phyloP scores from a whole-genome alignment of 1,140 invertebrate species.

The Drosophila equinoxialis region DNA sequence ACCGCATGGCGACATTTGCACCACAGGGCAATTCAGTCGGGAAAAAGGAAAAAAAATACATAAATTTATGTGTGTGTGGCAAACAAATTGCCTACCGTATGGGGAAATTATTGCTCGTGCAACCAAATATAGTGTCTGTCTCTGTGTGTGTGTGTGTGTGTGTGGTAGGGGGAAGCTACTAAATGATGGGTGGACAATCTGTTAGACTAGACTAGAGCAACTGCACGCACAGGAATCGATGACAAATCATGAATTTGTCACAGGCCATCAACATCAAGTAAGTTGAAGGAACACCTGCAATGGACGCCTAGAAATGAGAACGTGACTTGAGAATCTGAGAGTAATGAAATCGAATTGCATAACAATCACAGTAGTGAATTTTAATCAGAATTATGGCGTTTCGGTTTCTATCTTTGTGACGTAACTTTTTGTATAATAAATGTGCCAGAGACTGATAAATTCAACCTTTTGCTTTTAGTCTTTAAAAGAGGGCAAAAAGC shows the following conservation, averaged over 20 bases:
- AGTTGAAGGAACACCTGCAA: conserved; percentile 18
- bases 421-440: background rate
- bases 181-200: background rate
- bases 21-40: conserved; percentile 33
- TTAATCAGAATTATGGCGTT: background rate
- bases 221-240: conserved; percentile 55
- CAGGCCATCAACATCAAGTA: conserved; percentile 27
- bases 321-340: conserved; percentile 8
- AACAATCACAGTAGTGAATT: background rate
- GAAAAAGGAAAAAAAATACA: conserved; percentile 42
- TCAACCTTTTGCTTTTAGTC: no score
- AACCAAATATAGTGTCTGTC: conserved; percentile 37
- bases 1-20: conserved; percentile 55
- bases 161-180: background rate
- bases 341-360: background rate
- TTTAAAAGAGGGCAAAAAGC: no score
- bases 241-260: conserved; percentile 74
- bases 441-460: no score
- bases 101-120: conserved; percentile 67
- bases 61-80: conserved; percentile 71
- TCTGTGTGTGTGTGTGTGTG: background rate
- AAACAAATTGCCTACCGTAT: conserved; percentile 75
- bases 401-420: background rate
- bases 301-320: conserved; percentile 3
- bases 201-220: conserved; percentile 6